Percentiles rank a stretch among this genome's conserved stretches.
phyloP scores from a whole-genome alignment of 2,888 invertebrate genomes.

The Ceratothoa steindachneri region DNA sequence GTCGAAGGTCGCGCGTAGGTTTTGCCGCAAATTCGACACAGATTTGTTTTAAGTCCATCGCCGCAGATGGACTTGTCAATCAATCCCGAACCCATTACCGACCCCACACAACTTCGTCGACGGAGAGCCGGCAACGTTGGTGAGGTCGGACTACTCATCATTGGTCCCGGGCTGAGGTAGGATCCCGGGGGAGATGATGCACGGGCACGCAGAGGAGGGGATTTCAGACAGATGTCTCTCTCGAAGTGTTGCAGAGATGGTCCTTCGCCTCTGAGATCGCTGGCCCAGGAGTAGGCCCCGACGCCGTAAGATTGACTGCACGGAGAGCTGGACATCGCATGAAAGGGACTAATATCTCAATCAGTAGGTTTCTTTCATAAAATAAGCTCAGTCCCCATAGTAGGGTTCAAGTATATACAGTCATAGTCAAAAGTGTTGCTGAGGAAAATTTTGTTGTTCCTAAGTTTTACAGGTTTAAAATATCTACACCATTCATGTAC shows the following conservation, averaged over 20 bases:
- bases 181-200: conserved; percentile 55
- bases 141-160: conserved; percentile 45
- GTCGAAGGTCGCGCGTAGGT: conserved; percentile 95
- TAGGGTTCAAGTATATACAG: no score
- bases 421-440: no score
- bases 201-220: conserved; percentile 38
- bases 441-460: no score
- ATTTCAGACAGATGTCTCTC: conserved; percentile 36
- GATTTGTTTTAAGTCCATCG: conserved; percentile 62
- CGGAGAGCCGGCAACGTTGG: conserved; percentile 48
- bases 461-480: no score
- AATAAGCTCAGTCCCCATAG: no score
- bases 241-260: conserved; percentile 23
- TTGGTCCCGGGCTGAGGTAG: conserved; percentile 1
- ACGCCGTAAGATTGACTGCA: conserved; percentile 42
- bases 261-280: conserved; percentile 25
- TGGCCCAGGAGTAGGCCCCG: conserved; percentile 35
- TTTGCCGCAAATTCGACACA: conserved; percentile 92
- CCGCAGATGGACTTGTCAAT: conserved; percentile 32
- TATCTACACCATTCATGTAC: no score
- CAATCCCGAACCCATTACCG: conserved; percentile 24
- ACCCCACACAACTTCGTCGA: conserved; percentile 32
- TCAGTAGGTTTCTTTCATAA: neutral
- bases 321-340: conserved; percentile 11
- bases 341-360: neutral